Evolutionary conservation across 2,113 vertebrate species (phyloP).

Genomic region (Mesitornis unicolor): DNA sequence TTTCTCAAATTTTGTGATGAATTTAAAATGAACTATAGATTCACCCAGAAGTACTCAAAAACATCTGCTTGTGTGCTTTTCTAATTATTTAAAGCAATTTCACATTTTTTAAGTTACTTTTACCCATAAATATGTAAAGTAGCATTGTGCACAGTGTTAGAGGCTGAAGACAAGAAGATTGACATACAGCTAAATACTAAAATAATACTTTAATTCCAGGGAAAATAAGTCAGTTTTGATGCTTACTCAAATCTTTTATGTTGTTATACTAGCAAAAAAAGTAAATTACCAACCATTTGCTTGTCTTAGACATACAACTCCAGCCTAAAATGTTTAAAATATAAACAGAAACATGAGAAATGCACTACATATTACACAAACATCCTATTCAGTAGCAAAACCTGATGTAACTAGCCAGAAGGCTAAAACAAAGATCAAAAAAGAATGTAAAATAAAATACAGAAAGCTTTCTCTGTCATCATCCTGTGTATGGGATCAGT

Average conservation of each 20-base stretch:
- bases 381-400: not conserved
- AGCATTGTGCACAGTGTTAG: not conserved
- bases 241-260: not conserved
- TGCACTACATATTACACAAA: not conserved
- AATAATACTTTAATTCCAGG: not conserved
- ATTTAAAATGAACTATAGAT: not conserved
- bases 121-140: not conserved
- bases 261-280: not conserved
- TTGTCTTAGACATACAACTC: not conserved
- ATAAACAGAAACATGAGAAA: not conserved
- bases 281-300: not conserved
- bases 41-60: not conserved
- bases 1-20: not conserved
- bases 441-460: not conserved
- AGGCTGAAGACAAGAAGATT: not conserved
- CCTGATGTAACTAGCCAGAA: not conserved
- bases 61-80: not conserved
- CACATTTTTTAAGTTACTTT: not conserved
- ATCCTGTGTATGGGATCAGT: not conserved
- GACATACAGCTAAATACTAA: not conserved
- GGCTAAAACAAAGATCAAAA: not conserved
- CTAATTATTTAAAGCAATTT: not conserved
- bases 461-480: not conserved
- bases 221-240: not conserved
- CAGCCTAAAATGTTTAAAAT: not conserved